A percentile compares a stretch with the other conserved stretches of the same genome.
Conservation (phyloP, 2,888 invertebrate species). For the Lamellibrachia columna region DNA sequence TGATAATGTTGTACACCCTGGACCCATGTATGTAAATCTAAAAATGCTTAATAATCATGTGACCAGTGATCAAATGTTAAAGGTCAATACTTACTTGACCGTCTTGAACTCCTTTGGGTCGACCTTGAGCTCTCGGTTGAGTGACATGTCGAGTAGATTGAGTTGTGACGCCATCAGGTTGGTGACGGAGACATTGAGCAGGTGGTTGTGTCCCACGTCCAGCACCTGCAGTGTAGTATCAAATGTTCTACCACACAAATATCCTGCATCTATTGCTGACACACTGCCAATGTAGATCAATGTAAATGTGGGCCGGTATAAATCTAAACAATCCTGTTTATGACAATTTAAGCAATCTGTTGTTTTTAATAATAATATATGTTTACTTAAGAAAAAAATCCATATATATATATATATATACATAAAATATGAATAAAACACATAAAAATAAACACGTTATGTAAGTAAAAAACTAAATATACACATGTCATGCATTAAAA, state of each 20-base stretch:
- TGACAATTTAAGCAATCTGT: too few relatives aligned
- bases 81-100: slow-evolving; percentile 53
- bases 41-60: not conserved
- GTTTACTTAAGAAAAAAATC: too few relatives aligned
- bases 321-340: too few relatives aligned
- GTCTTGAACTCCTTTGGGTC: slow-evolving; percentile 57
- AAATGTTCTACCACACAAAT: not conserved
- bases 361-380: too few relatives aligned
- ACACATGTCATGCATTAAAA: too few relatives aligned
- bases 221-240: slow-evolving; percentile 56
- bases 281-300: not conserved
- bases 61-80: not conserved
- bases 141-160: slow-evolving; percentile 66
- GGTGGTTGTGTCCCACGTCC: slow-evolving; percentile 66
- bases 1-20: too few relatives aligned
- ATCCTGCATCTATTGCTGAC: not conserved
- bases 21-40: too few relatives aligned
- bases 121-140: slow-evolving; percentile 63
- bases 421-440: too few relatives aligned
- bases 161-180: slow-evolving; percentile 64
- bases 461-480: too few relatives aligned
- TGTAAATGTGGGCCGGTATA: too few relatives aligned
- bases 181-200: slow-evolving; percentile 62
- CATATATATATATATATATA: too few relatives aligned
- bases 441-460: too few relatives aligned